phyloP scores from a whole-genome alignment of 2,113 vertebrate species.

The Boulengeromyrus knoepffleri region DNA sequence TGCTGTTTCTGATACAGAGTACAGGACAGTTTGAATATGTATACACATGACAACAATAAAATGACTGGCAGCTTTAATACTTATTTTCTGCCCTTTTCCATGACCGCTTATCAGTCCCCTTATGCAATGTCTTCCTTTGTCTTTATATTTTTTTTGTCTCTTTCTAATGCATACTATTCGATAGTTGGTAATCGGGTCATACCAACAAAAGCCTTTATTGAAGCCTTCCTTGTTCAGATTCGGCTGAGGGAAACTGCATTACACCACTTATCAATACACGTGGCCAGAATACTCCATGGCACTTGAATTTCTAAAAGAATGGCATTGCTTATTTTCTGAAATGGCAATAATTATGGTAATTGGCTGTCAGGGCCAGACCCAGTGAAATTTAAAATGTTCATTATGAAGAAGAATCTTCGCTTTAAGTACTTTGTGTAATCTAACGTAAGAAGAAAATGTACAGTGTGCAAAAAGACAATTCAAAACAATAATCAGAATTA shows the following conservation, averaged over 20 bases:
- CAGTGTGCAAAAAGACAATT: background rate
- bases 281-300: background rate
- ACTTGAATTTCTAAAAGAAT: conserved; percentile 4
- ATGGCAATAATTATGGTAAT: conserved; percentile 7
- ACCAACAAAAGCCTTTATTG: background rate
- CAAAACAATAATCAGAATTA: background rate
- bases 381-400: background rate
- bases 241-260: background rate
- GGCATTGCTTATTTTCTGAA: background rate
- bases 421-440: background rate
- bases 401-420: background rate
- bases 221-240: background rate
- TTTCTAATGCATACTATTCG: background rate
- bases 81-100: background rate
- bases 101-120: background rate
- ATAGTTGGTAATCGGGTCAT: background rate
- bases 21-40: background rate
- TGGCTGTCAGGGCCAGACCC: background rate
- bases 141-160: background rate
- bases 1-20: background rate
- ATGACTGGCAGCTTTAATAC: background rate
- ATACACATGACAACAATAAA: background rate
- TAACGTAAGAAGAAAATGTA: background rate
- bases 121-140: background rate
- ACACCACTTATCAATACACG: background rate